Percentiles rank a stretch among this genome's conserved stretches.
Conservation (phyloP, 2,888 invertebrate species). For the Mystacides longicornis region DNA sequence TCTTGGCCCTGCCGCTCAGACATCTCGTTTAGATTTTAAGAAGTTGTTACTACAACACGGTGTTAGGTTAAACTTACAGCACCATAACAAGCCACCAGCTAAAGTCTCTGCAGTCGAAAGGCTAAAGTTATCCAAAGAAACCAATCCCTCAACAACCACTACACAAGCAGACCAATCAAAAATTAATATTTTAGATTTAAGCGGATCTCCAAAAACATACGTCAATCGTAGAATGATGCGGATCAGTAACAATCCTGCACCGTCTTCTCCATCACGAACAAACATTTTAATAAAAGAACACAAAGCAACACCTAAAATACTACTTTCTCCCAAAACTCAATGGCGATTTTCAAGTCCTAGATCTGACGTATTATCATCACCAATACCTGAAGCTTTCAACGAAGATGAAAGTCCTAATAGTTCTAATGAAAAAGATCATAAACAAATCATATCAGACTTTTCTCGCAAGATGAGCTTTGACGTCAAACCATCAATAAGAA, state of each 20-base stretch:
- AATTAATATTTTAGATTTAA: slow-evolving; percentile 60
- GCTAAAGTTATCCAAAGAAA: slow-evolving; percentile 58
- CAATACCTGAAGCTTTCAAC: slow-evolving; percentile 75
- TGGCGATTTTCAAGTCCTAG: slow-evolving; percentile 69
- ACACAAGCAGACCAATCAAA: slow-evolving; percentile 39
- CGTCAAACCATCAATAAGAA: slow-evolving; percentile 16
- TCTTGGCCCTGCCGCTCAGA: slow-evolving; percentile 58
- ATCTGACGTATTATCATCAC: slow-evolving; percentile 77
- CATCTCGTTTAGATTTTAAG: slow-evolving; percentile 79
- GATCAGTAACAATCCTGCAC: slow-evolving; percentile 37
- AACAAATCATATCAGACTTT: slow-evolving; percentile 19
- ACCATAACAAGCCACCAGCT: slow-evolving; percentile 49
- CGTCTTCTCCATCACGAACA: slow-evolving; percentile 50
- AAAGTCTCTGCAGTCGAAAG: slow-evolving; percentile 74
- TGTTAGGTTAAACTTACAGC: slow-evolving; percentile 51
- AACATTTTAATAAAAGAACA: slow-evolving; percentile 45
- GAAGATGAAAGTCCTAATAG: slow-evolving; percentile 67
- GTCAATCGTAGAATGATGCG: slow-evolving; percentile 54
- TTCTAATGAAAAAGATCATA: slow-evolving; percentile 48
- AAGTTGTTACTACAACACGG: slow-evolving; percentile 70
- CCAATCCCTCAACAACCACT: slow-evolving; percentile 33
- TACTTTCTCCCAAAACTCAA: slow-evolving; percentile 61
- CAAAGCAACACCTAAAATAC: slow-evolving; percentile 54
- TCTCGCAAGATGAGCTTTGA: slow-evolving; percentile 10
- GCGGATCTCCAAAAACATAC: slow-evolving; percentile 64